These are phyloP conservation scores for Formica aserva DNA, from an alignment of 2,888 invertebrate genomes.

Conservation along the genomic window DNA sequence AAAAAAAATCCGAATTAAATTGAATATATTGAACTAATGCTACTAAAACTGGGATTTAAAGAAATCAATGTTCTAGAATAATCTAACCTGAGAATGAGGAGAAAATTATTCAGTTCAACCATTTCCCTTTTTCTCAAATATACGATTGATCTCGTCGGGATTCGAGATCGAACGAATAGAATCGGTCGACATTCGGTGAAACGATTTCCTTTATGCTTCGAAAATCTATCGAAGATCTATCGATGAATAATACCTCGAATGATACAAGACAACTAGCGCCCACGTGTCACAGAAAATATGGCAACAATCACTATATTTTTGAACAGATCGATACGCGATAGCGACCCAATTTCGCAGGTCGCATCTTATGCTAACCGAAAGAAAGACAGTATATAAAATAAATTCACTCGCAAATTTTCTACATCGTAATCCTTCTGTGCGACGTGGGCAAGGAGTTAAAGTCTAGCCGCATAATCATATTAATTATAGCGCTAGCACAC, in stretches of 20 bases:
- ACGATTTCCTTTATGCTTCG: slow-evolving; percentile 42
- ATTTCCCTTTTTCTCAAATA: slow-evolving; percentile 2
- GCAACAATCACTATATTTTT: slow-evolving; percentile 27
- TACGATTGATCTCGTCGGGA: neutral
- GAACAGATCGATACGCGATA: slow-evolving; percentile 26
- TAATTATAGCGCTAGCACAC: slow-evolving; percentile 43
- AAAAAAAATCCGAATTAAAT: slow-evolving; percentile 1
- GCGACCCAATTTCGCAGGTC: slow-evolving; percentile 35
- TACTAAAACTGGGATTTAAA: neutral
- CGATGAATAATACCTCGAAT: slow-evolving; percentile 57
- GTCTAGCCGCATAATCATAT: slow-evolving; percentile 73
- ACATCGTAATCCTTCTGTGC: slow-evolving; percentile 72
- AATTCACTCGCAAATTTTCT: slow-evolving; percentile 18
- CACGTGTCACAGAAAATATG: slow-evolving; percentile 78
- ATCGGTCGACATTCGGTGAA: slow-evolving; percentile 31
- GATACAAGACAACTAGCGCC: slow-evolving; percentile 84
- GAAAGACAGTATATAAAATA: neutral
- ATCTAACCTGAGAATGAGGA: neutral
- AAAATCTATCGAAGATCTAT: slow-evolving; percentile 16
- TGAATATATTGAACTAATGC: neutral
- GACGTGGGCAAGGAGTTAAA: slow-evolving; percentile 82
- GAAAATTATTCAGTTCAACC: slow-evolving; percentile 1
- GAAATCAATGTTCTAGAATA: slow-evolving; percentile 34
- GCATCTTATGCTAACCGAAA: neutral
- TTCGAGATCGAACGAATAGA: neutral